phyloP scores from a whole-genome alignment of 2,113 vertebrate genomes.

The Scophthalmus maximus region DNA sequence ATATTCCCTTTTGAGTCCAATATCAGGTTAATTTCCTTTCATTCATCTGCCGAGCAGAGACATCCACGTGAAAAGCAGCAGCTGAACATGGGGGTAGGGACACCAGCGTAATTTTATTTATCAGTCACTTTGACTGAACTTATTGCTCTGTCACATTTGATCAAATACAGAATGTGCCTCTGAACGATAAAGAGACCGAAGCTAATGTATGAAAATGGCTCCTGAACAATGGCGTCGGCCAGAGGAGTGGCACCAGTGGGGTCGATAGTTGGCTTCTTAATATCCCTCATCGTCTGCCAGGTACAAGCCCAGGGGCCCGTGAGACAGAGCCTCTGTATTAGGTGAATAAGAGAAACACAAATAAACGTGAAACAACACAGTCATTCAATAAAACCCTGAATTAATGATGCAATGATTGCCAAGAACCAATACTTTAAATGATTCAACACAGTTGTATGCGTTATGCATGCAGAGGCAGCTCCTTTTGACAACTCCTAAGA shows the following conservation, averaged over 20 bases:
- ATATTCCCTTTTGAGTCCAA: conserved; percentile 6
- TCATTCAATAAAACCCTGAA: too few species aligned
- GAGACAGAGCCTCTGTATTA: too few species aligned
- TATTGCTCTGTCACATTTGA: neutral
- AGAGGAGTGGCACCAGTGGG: neutral
- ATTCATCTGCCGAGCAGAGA: neutral
- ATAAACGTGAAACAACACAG: too few species aligned
- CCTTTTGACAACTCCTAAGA: too few species aligned
- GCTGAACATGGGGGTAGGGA: neutral
- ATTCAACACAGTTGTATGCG: too few species aligned
- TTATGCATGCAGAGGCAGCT: too few species aligned
- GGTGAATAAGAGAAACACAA: too few species aligned
- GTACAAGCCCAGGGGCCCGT: too few species aligned
- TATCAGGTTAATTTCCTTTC: conserved; percentile 11
- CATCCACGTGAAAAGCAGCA: neutral
- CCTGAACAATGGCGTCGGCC: neutral
- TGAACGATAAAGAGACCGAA: neutral
- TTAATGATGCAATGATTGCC: too few species aligned
- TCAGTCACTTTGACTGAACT: conserved; percentile 5
- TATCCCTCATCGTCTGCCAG: too few species aligned
- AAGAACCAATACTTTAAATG: too few species aligned
- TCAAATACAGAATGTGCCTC: conserved; percentile 14
- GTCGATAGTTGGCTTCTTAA: too few species aligned
- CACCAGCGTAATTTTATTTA: neutral
- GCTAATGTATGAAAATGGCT: neutral